Base-by-base conservation (phyloP, 1,140 invertebrate species). In the Pteromalus puparum region DNA sequence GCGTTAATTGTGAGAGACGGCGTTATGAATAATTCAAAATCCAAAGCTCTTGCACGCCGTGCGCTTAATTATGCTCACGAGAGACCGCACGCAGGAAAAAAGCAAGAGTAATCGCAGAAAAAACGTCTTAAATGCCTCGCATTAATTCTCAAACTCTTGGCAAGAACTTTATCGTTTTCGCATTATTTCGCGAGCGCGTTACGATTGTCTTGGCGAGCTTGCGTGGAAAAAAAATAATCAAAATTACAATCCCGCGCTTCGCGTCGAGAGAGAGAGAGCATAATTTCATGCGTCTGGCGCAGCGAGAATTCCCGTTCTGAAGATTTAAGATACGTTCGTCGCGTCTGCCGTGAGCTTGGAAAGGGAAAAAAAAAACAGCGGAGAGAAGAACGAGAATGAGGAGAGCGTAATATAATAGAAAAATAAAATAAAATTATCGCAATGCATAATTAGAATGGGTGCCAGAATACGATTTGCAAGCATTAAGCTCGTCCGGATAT, bases 201-300 rank as follows among this genome's bases (percentile, higher is more conserved):
- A 28, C 75, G 53, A 77, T 77, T 77, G 75, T 77, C 75, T 30
- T 12, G 24, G 26, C 67, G 67, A n/a, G 28, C 21, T 7, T 0
- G 38, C 9, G 38, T n/a, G 42, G 10, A 81, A 46, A 67, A 78
- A 65, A 18, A 79, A 80, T n/a, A 80, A 68, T 80, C 67, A 61
- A 61, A 61, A 61, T 61, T 61, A 61, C 53, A 61, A 80, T 65
- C 30, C 65, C 78, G 21, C 67, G 68, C 48, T n/a, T n/a, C 48
- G 6, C 18, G 53, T 2, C 12, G 46, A 12, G 10, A 15, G 9
- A 21, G 72, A 74, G n/a, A 82, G 74, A 74, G 81, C 61, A 82
- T 82, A 82, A 74, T 82, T 82, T 82, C 70, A 82, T 48, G 81
- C 72, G 81, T 82, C 48, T 75, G 48, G 81, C 70, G 72, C 72